Conservation (phyloP, 2,888 invertebrate species). For the Amphipoea oculea region DNA sequence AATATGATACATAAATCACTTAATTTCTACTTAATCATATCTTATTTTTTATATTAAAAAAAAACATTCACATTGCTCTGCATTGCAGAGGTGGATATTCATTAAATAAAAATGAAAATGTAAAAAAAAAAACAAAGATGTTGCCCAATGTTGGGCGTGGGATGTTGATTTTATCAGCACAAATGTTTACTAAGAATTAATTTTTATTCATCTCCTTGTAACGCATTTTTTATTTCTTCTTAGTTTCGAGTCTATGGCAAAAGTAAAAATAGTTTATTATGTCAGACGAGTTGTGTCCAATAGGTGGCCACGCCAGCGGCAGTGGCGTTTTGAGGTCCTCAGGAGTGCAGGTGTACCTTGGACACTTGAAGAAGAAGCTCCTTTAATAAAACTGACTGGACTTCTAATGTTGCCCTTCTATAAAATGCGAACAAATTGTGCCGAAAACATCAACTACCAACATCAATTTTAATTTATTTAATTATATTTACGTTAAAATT, state of each 20-base stretch:
- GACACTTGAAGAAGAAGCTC: background rate
- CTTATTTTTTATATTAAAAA: slow-evolving; percentile 14
- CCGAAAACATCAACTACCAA: slow-evolving; percentile 40
- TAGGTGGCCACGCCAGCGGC: background rate
- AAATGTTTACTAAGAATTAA: background rate
- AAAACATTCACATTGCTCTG: slow-evolving; percentile 23
- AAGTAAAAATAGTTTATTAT: background rate
- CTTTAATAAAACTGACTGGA: background rate
- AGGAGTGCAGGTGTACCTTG: background rate
- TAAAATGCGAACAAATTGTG: slow-evolving; percentile 22
- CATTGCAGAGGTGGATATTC: slow-evolving; percentile 16
- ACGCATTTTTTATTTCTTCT: background rate
- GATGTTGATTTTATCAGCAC: slow-evolving; percentile 47
- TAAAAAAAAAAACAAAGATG: slow-evolving; percentile 40
- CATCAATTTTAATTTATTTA: slow-evolving; percentile 51
- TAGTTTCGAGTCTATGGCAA: background rate
- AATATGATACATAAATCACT: slow-evolving; percentile 55
- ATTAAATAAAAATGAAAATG: slow-evolving; percentile 28
- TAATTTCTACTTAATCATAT: slow-evolving; percentile 61
- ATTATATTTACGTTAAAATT: slow-evolving; percentile 55
- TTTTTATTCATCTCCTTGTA: too few species aligned
- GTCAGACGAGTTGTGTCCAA: background rate
- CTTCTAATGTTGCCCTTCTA: background rate
- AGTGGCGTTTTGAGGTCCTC: too few species aligned
- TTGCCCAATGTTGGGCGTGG: slow-evolving; percentile 1